Evolutionary conservation across 2,888 invertebrate species (phyloP), one percentile per base, ranked within the genome.

Genomic region (Branchellion lobata): DNA sequence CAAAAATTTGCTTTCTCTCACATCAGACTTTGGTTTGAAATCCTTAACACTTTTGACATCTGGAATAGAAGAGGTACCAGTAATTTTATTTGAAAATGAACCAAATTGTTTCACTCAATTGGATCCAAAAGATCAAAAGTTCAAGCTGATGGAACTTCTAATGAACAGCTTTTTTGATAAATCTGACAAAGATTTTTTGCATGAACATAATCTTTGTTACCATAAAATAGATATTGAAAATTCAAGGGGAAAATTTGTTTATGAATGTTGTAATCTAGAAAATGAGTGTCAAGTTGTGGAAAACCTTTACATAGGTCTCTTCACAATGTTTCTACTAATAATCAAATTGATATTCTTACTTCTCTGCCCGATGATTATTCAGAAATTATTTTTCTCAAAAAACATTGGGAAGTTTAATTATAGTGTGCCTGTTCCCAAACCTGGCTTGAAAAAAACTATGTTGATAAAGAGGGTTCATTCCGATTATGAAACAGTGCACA

Each of bases 21-120:
- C 86, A 0, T 86, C 86, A 81, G 85, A 86, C 81, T 86, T 85
- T 80, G 85, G 86, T 51, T 84, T 86, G 1, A 81, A 86, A 5
- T 86, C 86, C 1, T 82, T 86, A 81, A 82, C 84, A 40, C 84
- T 86, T 61, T 82, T 87, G 33, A 84, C 72, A 1, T 85, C 86
- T 21, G 86, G 86, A 1, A 85, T 86, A 14, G 84, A 85, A 77
- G 69, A 82, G n/a, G 78, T 85, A 1, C 79, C 83, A 1, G 81
- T 86, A 3, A 80, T 80, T 11, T 47, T 83, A 21, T 72, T 79
- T 1, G 82, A 82, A 73, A 57, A 47, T 61, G 79, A 79, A 24
- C 40, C 40, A 29, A 61, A 69, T 11, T 82, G 81, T 74, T 82
- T 81, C 69, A 57, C 40, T 0, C 27, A 75, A 24, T 68, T 81